A percentile compares a stretch with the other conserved stretches of the same genome.
These are phyloP conservation scores for Peribatodes rhomboidaria DNA, from an alignment of 2,888 invertebrate genomes.

Conservation along the genomic window DNA sequence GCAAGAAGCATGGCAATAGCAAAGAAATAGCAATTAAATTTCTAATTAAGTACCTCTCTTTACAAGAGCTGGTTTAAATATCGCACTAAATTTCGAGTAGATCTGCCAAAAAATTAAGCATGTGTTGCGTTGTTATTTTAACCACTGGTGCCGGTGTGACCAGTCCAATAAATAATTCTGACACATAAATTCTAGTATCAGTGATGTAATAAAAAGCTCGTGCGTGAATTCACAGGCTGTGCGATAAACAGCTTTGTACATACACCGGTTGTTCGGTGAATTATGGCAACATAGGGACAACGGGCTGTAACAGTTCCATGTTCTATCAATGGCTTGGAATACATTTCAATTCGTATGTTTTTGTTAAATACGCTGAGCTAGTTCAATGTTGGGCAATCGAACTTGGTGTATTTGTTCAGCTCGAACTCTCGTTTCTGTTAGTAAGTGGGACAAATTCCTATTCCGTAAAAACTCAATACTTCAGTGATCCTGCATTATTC, in stretches of 20 bases:
- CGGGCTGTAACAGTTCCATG: conserved; percentile 15
- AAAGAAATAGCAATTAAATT: too few species aligned
- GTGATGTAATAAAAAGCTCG: conserved; percentile 59
- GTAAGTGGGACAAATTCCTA: conserved; percentile 17
- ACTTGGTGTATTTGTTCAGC: not conserved
- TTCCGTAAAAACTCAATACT: conserved; percentile 46
- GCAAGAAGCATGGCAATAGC: too few species aligned
- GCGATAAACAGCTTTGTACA: conserved; percentile 59
- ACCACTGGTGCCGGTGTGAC: conserved; percentile 5
- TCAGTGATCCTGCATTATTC: conserved; percentile 54
- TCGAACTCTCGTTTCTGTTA: not conserved
- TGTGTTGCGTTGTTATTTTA: not conserved
- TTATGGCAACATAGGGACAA: conserved; percentile 48
- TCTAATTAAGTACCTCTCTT: too few species aligned
- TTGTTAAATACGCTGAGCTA: not conserved
- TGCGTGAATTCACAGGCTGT: conserved; percentile 57
- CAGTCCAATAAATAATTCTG: conserved; percentile 45
- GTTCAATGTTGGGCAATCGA: not conserved
- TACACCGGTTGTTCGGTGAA: conserved; percentile 50
- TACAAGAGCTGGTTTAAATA: too few species aligned
- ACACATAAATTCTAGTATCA: conserved; percentile 53
- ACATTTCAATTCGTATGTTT: not conserved
- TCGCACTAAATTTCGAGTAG: not conserved
- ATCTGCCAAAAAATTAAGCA: not conserved
- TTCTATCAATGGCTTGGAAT: conserved; percentile 29